Evolutionary conservation across 1,140 invertebrate genomes (phyloP), one percentile per base, ranked within the genome.

Genomic region (Cylas formicarius): DNA sequence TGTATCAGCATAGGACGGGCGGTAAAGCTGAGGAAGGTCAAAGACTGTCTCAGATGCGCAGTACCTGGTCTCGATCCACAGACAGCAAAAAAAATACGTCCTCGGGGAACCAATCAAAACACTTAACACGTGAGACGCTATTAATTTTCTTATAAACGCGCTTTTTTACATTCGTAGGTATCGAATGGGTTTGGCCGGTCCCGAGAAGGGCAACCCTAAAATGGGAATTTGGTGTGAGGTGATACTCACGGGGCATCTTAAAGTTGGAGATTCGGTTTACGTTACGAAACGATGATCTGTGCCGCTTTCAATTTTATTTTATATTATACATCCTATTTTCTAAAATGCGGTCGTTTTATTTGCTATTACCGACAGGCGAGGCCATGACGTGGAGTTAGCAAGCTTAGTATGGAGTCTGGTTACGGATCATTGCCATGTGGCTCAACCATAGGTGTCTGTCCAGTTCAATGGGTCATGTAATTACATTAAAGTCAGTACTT

Each of bases 1-100:
- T 83, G 74, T 66, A 59, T 84, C 11, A 81, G 78, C 66, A 80
- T 84, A 39, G 80, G 80, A 2, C 52, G 67, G 13, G 66, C 69
- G 0, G 53, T 80, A 17, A 75, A 81, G 46, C n/a, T n/a, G n/a
- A n/a, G n/a, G n/a, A 71, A 74, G 57, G 73, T 76, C 37, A 80
- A 76, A 58, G 79, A 80, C 1, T 82, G 80, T 55, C 73, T 73
- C 36, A 70, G 72, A 52, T 81, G 78, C 52, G 69, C 76, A 13
- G 60, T 77, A 0, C 74, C 75, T 75, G 3, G 67, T 80, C 2
- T 67, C 72, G 2, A 64, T 70, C 34, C 74, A 70, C 0, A 75
- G 72, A 0, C 52, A 60, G 23, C 71, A 74, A 23, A 57, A 72
- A 56, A 39, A 39, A 33, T 13, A 44, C 9, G 26, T 13, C 13